Base-by-base conservation (phyloP, 2,797 vertebrate species). In the Vespertilio murinus region DNA sequence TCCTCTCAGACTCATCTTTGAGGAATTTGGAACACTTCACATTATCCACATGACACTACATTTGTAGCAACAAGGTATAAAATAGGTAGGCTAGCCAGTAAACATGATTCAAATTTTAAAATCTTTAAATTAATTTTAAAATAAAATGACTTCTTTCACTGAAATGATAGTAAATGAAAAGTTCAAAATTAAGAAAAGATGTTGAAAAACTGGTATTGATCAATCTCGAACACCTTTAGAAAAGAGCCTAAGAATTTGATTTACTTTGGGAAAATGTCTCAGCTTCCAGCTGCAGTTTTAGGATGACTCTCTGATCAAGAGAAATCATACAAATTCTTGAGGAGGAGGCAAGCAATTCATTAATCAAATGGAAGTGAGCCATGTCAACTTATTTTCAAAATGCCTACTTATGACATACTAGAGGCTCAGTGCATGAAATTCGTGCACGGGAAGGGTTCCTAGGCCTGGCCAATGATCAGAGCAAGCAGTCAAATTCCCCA, bases 361-460 rank as follows among this genome's bases (percentile, higher is more conserved):
- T 28, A 91, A 83, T 40, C 67, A 92, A 90, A 90, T n/a, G 45
- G 54, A 90, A 94, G 78, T 42, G 78, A 83, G 10, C 93, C 35
- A 70, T 12, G n/a, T 74, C 35, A 83, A 69, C 54, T 96, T 79
- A 59, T 65, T 82, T 78, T 82, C 42, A 94, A 91, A 92, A 75
- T 61, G n/a, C 8, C 42, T 85, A 22, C 52, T 92, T 86, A 20
- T 71, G 67, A 80, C 28, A 2, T 67, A 9, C 6, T 54, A 54
- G 52, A 22, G 18, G 52, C 52, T 20, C 20, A 54, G 52, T 22
- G 52, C 52, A 22, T 8, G 1, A 54, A 54, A 54, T 54, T 54
- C 8, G 2, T 54, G 52, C 52, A 54, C 52, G 2, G 6, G 52
- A 8, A 22, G 20, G 52, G 52, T 54, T 22, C 20, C 7, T 23